Evolutionary conservation across 2,113 vertebrate species (phyloP), one percentile per base, ranked within the genome.

Genomic region (Dasyprocta punctata): DNA sequence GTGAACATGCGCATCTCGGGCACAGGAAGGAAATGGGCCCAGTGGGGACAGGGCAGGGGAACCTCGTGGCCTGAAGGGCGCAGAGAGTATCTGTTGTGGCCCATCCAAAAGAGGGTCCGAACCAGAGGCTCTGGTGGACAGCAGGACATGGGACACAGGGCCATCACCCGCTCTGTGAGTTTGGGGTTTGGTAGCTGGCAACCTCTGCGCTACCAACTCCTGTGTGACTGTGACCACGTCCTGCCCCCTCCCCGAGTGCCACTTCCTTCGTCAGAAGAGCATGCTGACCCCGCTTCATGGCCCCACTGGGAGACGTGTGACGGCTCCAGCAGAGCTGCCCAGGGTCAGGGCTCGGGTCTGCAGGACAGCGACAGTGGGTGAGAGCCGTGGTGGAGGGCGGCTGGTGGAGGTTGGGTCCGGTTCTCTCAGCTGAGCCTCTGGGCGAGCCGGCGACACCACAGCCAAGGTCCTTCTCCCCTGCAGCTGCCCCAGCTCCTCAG

Each of bases 201-300:
- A 16, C 44, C 20, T 52, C 44, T 12, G 30, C 3, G 28, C 44
- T 65, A 61, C 30, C 22, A 10, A 26, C 1, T 44, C 61, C 44
- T 28, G 85, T 22, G 41, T 22, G 84, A 8, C 30, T 30, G 20
- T 6, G 3, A 6, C 0, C 22, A 17, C 22, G 9, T 26, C 24
- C 56, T 16, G 44, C 17, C 83, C 83, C 9, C 9, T 33, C 19
- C 56, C 56, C 5, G 82, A 65, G 41, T 11, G 30, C 61, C 33
- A 7, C 41, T 49, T 20, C 20, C 6, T 12, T 36, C 30, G 4
- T 24, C 63, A 86, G 61, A 41, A 19, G 3, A 44, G 58, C 58
- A 85, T 0, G 3, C 0, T 30, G 5, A 20, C 17, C 28, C 60
- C 16, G 5, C 33, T 4, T 10, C 7, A 24, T 26, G 20, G 7